A percentile compares a stretch with the other conserved stretches of the same genome.
Evolutionary conservation across 2,797 vertebrate species (phyloP).

Genomic region (Microctenopoma steveboyesi): DNA sequence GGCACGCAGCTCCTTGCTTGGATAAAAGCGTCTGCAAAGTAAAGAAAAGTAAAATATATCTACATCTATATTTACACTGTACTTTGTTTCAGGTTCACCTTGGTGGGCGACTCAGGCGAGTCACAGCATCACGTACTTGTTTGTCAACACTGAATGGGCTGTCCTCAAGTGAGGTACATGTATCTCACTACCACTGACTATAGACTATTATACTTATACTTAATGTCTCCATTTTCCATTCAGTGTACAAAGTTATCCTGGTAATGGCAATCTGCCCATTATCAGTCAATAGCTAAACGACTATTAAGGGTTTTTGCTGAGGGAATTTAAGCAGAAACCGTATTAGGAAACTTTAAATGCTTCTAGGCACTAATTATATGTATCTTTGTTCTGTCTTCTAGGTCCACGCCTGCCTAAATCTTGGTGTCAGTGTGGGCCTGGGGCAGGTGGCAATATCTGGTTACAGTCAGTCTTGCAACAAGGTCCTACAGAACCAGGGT

Average conservation of each 20-base stretch:
- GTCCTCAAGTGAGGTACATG: slow-evolving; percentile 1
- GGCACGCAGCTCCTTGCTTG: too few relatives aligned
- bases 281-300: too few relatives aligned
- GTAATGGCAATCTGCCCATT: too few relatives aligned
- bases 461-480: neutral
- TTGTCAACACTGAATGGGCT: slow-evolving; percentile 34
- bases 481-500: slow-evolving; percentile 34
- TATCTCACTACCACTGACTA: neutral
- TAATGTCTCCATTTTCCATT: too few relatives aligned
- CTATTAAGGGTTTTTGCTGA: too few relatives aligned
- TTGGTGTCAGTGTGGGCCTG: neutral
- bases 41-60: too few relatives aligned
- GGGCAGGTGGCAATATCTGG: fast-evolving
- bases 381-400: neutral
- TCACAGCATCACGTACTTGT: slow-evolving; percentile 39
- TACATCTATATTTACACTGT: too few relatives aligned
- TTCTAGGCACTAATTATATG: too few relatives aligned
- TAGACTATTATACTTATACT: neutral
- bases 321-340: too few relatives aligned
- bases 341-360: too few relatives aligned
- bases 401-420: slow-evolving; percentile 28
- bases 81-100: slow-evolving; percentile 27
- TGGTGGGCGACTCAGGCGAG: slow-evolving; percentile 26
- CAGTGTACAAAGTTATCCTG: too few relatives aligned
- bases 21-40: too few relatives aligned